phyloP scores from a whole-genome alignment of 2,797 vertebrate species.

The Spinus pinus region DNA sequence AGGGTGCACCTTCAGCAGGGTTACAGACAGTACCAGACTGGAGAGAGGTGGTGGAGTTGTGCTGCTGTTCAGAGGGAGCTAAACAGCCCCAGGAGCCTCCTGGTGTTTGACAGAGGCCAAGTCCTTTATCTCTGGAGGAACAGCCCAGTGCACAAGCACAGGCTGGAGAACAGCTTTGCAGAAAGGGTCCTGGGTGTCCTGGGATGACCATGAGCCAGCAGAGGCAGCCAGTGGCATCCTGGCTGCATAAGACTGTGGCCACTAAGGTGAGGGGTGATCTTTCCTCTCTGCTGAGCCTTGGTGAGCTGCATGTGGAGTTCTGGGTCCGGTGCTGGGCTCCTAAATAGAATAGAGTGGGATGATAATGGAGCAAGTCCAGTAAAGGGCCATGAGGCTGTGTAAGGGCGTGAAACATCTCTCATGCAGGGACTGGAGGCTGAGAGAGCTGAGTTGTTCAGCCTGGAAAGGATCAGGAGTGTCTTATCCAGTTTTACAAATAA shows the following conservation, averaged over 20 bases:
- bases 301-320: background rate
- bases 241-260: background rate
- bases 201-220: background rate
- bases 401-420: background rate
- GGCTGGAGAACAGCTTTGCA: background rate
- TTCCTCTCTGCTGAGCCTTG: background rate
- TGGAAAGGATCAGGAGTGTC: background rate
- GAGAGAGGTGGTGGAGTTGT: background rate
- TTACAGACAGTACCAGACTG: background rate
- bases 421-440: background rate
- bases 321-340: background rate
- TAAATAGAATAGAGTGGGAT: fast-evolving
- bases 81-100: background rate
- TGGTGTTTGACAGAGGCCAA: background rate
- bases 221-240: background rate
- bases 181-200: background rate
- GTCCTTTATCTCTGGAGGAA: background rate
- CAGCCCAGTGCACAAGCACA: fast-evolving
- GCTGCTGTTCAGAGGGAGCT: background rate
- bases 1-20: background rate
- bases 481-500: background rate
- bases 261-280: background rate
- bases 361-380: background rate
- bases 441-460: background rate
- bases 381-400: background rate